These are phyloP conservation scores for Ligdia adustata DNA, from an alignment of 2,888 invertebrate species.

Conservation along the genomic window DNA sequence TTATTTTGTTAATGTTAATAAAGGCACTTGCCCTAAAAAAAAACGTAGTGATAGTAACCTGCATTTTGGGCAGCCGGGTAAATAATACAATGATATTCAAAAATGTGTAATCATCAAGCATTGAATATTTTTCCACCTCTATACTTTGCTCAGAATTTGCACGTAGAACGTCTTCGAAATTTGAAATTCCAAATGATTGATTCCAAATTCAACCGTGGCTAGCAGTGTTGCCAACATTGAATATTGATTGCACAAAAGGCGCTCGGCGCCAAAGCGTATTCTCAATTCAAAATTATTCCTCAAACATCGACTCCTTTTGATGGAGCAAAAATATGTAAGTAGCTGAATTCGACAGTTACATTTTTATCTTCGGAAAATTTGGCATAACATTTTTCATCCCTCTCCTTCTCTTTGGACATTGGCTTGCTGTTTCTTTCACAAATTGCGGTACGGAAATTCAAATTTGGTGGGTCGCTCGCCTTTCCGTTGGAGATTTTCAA, in stretches of 20 bases:
- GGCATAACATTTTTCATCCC: constrained; percentile 56
- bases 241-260: constrained; percentile 85
- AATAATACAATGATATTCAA: no score
- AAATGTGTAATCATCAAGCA: no score
- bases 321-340: constrained; percentile 82
- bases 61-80: no score
- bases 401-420: constrained; percentile 30
- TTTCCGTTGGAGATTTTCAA: constrained; percentile 75
- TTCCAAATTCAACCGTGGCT: constrained; percentile 68
- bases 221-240: constrained; percentile 76
- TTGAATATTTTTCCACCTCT: no score
- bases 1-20: no score
- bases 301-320: constrained; percentile 78
- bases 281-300: constrained; percentile 82
- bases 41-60: no score
- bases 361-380: constrained; percentile 57
- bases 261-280: constrained; percentile 81
- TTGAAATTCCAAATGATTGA: constrained; percentile 70
- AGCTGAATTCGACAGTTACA: constrained; percentile 76
- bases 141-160: constrained; percentile 40
- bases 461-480: constrained; percentile 79
- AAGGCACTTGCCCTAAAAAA: no score
- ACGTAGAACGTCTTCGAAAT: constrained; percentile 53
- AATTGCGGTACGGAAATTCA: constrained; percentile 78
- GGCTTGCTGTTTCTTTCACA: constrained; percentile 48